These are phyloP conservation scores for Nannoperca australis DNA, from an alignment of 2,797 vertebrate genomes.

Conservation along the genomic window DNA sequence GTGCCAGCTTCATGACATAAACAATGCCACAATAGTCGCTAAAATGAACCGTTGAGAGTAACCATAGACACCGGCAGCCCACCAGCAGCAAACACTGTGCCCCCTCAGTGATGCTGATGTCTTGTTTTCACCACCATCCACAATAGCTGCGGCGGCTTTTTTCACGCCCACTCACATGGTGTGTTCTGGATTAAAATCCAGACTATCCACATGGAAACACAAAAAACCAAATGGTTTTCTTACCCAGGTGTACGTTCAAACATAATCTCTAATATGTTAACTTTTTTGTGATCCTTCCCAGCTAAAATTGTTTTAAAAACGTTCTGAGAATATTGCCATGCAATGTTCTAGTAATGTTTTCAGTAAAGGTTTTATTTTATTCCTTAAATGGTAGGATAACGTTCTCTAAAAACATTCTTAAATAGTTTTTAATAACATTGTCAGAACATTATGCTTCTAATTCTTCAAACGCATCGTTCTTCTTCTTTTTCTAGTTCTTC, in stretches of 20 bases:
- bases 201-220: not conserved
- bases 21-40: slow-evolving; percentile 40
- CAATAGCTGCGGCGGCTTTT: slow-evolving; percentile 42
- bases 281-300: not conserved
- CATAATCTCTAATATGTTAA: not conserved
- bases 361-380: no score
- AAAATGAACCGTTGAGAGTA: slow-evolving; percentile 59
- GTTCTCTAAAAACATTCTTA: no score
- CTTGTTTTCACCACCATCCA: slow-evolving; percentile 62
- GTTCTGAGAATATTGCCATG: no score
- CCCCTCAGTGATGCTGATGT: slow-evolving; percentile 58
- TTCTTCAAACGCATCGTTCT: no score
- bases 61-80: slow-evolving; percentile 70
- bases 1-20: slow-evolving; percentile 53
- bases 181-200: slow-evolving; percentile 48
- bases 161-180: slow-evolving; percentile 37
- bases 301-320: no score
- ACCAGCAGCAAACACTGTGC: slow-evolving; percentile 51
- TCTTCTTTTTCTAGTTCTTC: no score
- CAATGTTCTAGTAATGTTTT: no score
- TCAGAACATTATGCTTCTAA: no score
- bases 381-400: no score
- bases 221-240: not conserved
- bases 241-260: not conserved
- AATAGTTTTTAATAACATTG: no score